Base-by-base conservation (phyloP, 1,140 invertebrate species). In the Bacillus rossius region DNA sequence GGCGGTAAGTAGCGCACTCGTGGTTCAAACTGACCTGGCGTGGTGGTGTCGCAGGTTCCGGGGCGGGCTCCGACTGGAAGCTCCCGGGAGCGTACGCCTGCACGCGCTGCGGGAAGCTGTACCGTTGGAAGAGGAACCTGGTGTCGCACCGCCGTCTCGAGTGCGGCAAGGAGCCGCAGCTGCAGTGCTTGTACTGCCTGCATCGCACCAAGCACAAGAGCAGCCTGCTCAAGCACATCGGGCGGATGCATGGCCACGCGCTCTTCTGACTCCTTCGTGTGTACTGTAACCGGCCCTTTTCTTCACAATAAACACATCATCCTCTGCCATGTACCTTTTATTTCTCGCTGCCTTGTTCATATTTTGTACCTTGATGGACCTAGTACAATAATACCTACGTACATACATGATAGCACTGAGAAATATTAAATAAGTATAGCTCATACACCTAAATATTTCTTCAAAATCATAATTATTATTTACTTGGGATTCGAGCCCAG, bases 91-190 rank as follows among this genome's bases (percentile, higher is more conserved):
- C 16, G 13, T 56, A 45, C 14, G 8, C 43, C 23, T 75, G 73
- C 20, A 64, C 65, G 20, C 71, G 69, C 22, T 79, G 77, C 50
- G 69, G 67, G 4, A 73, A 76, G 8, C 64, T 49, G 14, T 69
- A 69, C 47, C 56, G 58, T 17, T 64, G 57, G 16, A 59, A 61
- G 38, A 57, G 42, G 34, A 51, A 49, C 56, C 34, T 60, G 48
- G 23, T 37, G 23, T 22, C 47, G 2, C 40, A 55, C 25, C 13
- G 13, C 7, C 54, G 41, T 8, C 25, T 61, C 34, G 69, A 72
- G 48, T 72, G 70, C 54, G 69, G 70, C 26, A 63, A 67, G 19
- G 66, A 68, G 42, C 66, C 69, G 16, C 62, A 67, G 57, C 67
- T 69, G 54, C 57, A 63, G n/a, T 70, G 69, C 52, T 67, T 66